phyloP scores from a whole-genome alignment of 2,888 invertebrate species.

The Lumbricus terrestris region DNA sequence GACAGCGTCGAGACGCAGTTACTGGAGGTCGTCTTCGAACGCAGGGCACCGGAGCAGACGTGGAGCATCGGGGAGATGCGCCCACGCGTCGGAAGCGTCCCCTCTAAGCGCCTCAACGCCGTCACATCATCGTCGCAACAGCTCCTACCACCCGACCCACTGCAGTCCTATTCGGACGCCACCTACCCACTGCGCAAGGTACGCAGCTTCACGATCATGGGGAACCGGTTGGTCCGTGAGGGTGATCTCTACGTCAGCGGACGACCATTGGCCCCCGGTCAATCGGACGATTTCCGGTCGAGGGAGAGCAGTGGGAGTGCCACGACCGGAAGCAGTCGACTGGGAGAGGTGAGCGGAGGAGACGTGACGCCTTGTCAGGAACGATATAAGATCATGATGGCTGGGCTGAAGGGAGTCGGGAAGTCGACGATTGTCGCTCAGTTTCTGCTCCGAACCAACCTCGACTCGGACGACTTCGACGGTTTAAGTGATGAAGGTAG shows the following conservation, averaged over 20 bases:
- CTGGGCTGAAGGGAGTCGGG: conserved; percentile 25
- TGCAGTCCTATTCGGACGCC: background rate
- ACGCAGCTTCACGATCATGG: conserved; percentile 19
- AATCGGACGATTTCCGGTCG: background rate
- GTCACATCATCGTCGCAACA: background rate
- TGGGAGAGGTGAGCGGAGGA: background rate
- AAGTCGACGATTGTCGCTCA: conserved; percentile 23
- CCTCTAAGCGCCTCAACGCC: conserved; percentile 11
- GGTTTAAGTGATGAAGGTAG: background rate
- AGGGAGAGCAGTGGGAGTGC: background rate
- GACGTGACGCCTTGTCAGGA: background rate
- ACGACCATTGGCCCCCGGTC: background rate
- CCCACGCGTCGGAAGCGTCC: conserved; percentile 22
- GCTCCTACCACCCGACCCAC: background rate
- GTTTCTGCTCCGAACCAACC: background rate
- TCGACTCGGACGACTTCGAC: background rate
- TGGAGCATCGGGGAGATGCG: conserved; percentile 19
- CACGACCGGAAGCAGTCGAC: background rate
- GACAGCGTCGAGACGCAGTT: background rate
- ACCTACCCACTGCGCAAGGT: conserved; percentile 20
- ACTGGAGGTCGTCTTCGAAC: background rate
- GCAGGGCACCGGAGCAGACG: background rate
- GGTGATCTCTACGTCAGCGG: background rate
- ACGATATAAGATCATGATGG: conserved; percentile 12
- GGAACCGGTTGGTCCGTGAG: background rate